phyloP scores from a whole-genome alignment of 2,888 invertebrate genomes.

The Synergus gifuensis region DNA sequence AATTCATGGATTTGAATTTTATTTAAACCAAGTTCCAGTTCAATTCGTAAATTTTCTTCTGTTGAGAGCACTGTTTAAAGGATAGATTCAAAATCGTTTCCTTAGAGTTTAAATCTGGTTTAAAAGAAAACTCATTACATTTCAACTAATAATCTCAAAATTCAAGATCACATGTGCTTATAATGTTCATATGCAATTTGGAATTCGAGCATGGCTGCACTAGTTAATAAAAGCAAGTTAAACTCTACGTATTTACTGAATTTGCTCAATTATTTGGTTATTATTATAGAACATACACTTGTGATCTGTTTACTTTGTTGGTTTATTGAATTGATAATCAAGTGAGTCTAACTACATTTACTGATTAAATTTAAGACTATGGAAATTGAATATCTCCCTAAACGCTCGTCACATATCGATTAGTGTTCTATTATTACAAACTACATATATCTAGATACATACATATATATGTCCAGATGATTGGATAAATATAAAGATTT shows the following conservation, averaged over 20 bases:
- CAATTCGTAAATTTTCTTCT: constrained; percentile 8
- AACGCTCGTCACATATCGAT: constrained; percentile 22
- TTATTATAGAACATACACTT: background rate
- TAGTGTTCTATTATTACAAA: background rate
- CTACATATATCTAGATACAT: background rate
- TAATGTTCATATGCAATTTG: too few species aligned
- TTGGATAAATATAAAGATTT: background rate
- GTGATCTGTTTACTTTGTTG: constrained; percentile 13
- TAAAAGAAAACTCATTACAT: too few species aligned
- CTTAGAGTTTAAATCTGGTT: background rate
- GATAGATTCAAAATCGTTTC: background rate
- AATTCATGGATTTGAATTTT: constrained; percentile 40
- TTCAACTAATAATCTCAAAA: too few species aligned
- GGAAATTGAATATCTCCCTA: background rate
- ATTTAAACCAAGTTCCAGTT: constrained; percentile 36
- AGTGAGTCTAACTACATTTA: constrained; percentile 10
- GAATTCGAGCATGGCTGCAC: background rate
- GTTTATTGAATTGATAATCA: constrained; percentile 16
- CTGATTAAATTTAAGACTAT: constrained; percentile 26
- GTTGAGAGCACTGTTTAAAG: background rate
- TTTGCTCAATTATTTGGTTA: constrained; percentile 15
- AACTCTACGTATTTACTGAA: background rate
- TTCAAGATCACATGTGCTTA: too few species aligned
- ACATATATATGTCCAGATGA: background rate
- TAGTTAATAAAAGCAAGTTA: constrained; percentile 2